Evolutionary conservation across 1,140 invertebrate genomes (phyloP).

Genomic region (Bradysia coprophila): DNA sequence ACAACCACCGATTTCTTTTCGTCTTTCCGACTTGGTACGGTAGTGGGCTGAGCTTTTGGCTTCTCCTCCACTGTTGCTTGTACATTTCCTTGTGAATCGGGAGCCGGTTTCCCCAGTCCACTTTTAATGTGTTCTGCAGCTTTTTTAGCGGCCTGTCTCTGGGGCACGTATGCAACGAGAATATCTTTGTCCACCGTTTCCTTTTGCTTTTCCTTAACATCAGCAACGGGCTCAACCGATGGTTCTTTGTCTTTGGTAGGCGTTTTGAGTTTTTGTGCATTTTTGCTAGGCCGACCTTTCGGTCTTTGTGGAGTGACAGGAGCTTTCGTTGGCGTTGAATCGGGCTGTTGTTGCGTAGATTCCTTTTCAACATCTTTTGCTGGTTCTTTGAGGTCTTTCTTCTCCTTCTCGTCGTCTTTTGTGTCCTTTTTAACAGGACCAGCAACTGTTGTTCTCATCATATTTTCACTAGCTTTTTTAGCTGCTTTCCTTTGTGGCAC

Average conservation of each 20-base stretch:
- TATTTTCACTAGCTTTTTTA: conserved; percentile 76
- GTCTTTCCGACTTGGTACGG: conserved; percentile 15
- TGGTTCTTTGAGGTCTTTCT: conserved; percentile 8
- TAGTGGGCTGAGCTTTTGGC: neutral
- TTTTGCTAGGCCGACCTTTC: neutral
- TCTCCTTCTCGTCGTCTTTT: conserved; percentile 18
- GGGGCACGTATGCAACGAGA: conserved; percentile 62
- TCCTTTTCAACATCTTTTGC: conserved; percentile 3
- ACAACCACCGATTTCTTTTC: conserved; percentile 20
- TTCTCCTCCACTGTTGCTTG: neutral
- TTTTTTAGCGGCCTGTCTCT: conserved; percentile 77
- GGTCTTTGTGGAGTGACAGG: neutral
- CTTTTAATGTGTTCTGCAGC: conserved; percentile 77
- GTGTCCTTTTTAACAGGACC: conserved; percentile 19
- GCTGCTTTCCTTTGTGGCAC: conserved; percentile 82
- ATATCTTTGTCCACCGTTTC: conserved; percentile 45
- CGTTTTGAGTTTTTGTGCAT: neutral
- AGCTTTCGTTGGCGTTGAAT: neutral
- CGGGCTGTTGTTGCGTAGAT: conserved; percentile 3
- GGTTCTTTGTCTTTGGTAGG: neutral
- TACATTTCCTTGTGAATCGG: neutral
- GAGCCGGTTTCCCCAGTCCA: conserved; percentile 38
- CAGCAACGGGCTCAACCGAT: neutral
- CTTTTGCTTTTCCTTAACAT: conserved; percentile 8
- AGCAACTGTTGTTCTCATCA: conserved; percentile 26